Evolutionary conservation across 2,113 vertebrate genomes (phyloP).

Genomic region (Dascyllus trimaculatus): DNA sequence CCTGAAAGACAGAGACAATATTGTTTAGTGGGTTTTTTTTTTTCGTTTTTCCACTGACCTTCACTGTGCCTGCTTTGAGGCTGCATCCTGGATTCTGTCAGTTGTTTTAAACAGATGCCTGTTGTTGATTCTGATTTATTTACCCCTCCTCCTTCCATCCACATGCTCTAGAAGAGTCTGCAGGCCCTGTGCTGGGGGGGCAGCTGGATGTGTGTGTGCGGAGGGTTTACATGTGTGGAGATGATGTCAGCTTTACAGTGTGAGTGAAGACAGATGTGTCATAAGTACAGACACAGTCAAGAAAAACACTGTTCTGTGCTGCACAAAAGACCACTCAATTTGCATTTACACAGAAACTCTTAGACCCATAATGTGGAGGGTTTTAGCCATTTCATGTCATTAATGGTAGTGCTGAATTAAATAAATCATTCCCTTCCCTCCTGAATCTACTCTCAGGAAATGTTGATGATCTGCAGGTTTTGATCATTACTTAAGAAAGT

Average conservation of each 20-base stretch:
- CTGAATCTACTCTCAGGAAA: conserved; percentile 4
- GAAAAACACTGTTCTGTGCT: conserved; percentile 20
- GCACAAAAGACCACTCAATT: conserved; percentile 22
- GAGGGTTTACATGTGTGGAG: conserved; percentile 42
- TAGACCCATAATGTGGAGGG: neutral
- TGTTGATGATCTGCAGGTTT: conserved; percentile 2
- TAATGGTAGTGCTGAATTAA: neutral
- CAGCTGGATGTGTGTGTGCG: conserved; percentile 21
- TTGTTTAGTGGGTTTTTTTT: conserved; percentile 17
- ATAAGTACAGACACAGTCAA: conserved; percentile 42
- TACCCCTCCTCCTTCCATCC: conserved; percentile 55
- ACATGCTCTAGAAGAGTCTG: conserved; percentile 42
- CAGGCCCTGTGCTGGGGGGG: conserved; percentile 31
- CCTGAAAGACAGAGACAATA: conserved; percentile 33
- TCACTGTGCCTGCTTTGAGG: conserved; percentile 35
- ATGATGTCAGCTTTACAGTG: conserved; percentile 72
- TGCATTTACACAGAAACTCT: conserved; percentile 5
- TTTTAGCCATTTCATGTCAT: conserved; percentile 13
- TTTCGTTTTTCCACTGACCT: conserved; percentile 49
- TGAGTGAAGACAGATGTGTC: conserved; percentile 79
- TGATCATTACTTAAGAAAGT: neutral
- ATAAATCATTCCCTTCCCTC: conserved; percentile 1
- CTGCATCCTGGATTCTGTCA: conserved; percentile 60
- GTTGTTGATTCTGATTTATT: conserved; percentile 75
- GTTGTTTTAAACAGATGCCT: conserved; percentile 68